phyloP scores from a whole-genome alignment of 2,888 invertebrate genomes.

The Leptopilina syphax region DNA sequence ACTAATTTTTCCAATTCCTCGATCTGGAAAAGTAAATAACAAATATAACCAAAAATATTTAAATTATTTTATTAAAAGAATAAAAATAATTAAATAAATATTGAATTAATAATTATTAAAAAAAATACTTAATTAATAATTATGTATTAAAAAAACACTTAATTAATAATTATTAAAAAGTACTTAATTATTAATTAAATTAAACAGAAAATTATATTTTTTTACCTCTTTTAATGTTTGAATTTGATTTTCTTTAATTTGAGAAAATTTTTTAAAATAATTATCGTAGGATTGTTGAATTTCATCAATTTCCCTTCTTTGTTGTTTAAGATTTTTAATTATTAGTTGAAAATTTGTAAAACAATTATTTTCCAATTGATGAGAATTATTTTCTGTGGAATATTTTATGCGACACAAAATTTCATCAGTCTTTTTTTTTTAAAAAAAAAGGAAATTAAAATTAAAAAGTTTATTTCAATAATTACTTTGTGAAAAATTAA shows the following conservation, averaged over 20 bases:
- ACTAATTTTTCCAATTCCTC: slow-evolving; percentile 34
- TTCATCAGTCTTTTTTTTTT: slow-evolving; percentile 1
- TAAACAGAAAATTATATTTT: not conserved
- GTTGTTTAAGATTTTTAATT: slow-evolving; percentile 51
- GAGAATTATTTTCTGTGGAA: not conserved
- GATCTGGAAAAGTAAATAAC: slow-evolving; percentile 40
- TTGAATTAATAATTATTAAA: too few relatives aligned
- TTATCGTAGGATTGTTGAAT: slow-evolving; percentile 47
- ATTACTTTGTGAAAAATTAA: too few relatives aligned
- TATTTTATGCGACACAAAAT: not conserved
- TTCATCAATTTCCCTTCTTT: slow-evolving; percentile 51
- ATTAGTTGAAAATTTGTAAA: slow-evolving; percentile 45
- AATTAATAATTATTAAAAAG: too few relatives aligned
- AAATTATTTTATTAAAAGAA: not conserved
- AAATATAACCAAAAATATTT: too few relatives aligned
- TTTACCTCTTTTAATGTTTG: not conserved
- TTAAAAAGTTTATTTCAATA: not conserved
- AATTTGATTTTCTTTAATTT: slow-evolving; percentile 33
- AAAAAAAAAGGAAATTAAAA: not conserved
- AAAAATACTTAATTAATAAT: too few relatives aligned
- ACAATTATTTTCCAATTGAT: not conserved
- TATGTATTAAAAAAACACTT: too few relatives aligned
- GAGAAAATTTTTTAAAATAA: slow-evolving; percentile 43
- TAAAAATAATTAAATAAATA: too few relatives aligned
- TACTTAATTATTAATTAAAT: not conserved